Percentiles rank a stretch among this genome's conserved stretches.
These are phyloP conservation scores for Drymodes brunneopygia DNA, from an alignment of 2,113 vertebrate genomes.

Conservation along the genomic window DNA sequence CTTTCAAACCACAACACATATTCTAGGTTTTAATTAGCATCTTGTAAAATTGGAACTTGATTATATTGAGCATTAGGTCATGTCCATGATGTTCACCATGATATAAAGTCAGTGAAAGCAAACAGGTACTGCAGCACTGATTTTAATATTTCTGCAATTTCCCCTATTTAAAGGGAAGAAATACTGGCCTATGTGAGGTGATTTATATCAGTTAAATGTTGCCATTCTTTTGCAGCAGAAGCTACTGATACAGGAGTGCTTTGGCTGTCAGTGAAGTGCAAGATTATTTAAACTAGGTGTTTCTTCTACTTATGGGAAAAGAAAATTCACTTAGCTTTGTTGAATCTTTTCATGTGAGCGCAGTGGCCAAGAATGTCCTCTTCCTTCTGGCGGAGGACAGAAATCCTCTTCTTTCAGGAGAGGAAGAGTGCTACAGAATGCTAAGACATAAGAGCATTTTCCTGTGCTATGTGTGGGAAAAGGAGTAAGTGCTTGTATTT, in stretches of 20 bases:
- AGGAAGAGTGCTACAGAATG: not conserved
- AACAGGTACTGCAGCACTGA: not conserved
- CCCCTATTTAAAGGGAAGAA: not conserved
- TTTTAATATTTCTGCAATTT: not conserved
- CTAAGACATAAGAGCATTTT: not conserved
- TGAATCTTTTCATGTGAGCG: fast-evolving
- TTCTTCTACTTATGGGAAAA: not conserved
- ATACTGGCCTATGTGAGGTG: not conserved
- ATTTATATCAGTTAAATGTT: not conserved
- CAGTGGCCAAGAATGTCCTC: not conserved
- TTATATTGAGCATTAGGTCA: not conserved
- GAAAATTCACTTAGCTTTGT: not conserved
- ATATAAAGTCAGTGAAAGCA: not conserved
- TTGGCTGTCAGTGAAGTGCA: not conserved
- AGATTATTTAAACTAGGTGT: not conserved
- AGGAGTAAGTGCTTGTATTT: not conserved
- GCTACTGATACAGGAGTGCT: not conserved
- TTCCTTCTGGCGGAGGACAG: not conserved
- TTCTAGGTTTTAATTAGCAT: not conserved
- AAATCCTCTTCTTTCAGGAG: not conserved
- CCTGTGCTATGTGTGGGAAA: not conserved
- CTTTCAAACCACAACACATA: no score
- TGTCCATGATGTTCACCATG: not conserved
- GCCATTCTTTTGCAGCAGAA: not conserved
- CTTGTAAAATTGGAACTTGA: not conserved